Base-by-base conservation (phyloP, 2,797 vertebrate genomes). In the Pitangus sulphuratus region DNA sequence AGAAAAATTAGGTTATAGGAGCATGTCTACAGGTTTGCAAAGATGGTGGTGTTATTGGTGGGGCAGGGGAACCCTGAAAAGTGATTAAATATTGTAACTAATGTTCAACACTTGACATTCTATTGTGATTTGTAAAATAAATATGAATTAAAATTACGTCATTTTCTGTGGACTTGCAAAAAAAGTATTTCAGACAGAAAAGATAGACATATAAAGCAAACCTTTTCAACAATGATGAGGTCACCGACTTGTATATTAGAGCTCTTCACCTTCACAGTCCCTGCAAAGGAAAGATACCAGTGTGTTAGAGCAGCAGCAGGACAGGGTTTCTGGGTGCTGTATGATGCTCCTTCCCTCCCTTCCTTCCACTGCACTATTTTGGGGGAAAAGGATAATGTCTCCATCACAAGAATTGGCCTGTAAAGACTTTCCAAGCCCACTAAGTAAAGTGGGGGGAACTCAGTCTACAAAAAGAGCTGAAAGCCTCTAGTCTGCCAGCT, bases 161-260 rank as follows among this genome's bases (percentile, higher is more conserved):
- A 18, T 35, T 84, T 84, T 37, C 19, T 21, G 11, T 0, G 2
- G 30, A 39, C 35, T 65, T 51, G 10, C 1, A 12, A 51, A 35
- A 44, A 17, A 54, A 42, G 11, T 6, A 12, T 26, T 81, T 84
- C 21, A 28, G 22, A 10, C 0, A 42, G 31, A 40, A 50, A 13
- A 17, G 11, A 18, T 2, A n/a, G 6, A 17, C 3, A 51, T 8
- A 37, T 28, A 30, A 33, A 94, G 83, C 98, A 95, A 98, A 99
- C 99, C 99, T 99, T 99, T 91, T 99, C 99, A n/a, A 99, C 99
- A 33, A 99, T 99, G 96, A 99, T 99, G n/a, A 99, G 99, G 87
- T 99, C 99, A 28, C 99, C 99, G 10, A 99, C 99, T 98, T 99
- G 99, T 95, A 99, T 99, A 45, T 97, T 98, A n/a, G 99, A 99